A percentile compares a stretch with the other conserved stretches of the same genome.
Conservation (phyloP, 2,888 invertebrate species). For the Serrognathus titanus region DNA sequence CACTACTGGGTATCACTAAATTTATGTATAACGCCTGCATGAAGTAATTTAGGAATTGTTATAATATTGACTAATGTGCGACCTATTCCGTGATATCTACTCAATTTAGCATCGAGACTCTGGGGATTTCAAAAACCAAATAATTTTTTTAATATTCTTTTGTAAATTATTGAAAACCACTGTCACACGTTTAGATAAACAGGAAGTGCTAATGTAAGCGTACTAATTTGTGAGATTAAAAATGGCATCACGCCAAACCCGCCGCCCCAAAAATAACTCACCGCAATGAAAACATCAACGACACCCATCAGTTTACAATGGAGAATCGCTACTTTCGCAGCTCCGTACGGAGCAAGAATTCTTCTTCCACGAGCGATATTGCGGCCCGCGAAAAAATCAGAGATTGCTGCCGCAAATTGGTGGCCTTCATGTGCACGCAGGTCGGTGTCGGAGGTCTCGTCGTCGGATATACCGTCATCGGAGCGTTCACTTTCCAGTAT, state of each 20-base stretch:
- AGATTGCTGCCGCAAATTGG: slow-evolving; percentile 79
- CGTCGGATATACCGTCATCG: slow-evolving; percentile 82
- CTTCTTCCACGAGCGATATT: slow-evolving; percentile 64
- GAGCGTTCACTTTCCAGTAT: slow-evolving; percentile 76
- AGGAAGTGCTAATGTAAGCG: neutral
- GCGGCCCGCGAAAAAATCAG: slow-evolving; percentile 75
- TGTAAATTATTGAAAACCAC: neutral
- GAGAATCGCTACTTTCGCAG: slow-evolving; percentile 27
- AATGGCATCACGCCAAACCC: neutral
- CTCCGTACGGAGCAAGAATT: slow-evolving; percentile 39
- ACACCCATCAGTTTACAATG: slow-evolving; percentile 11
- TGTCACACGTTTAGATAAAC: neutral
- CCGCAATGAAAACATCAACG: neutral
- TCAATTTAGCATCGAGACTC: too few relatives aligned
- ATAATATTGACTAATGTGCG: too few relatives aligned
- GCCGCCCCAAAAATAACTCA: neutral
- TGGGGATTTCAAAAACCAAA: too few relatives aligned
- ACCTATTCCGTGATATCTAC: too few relatives aligned
- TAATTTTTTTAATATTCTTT: too few relatives aligned
- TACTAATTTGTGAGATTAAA: neutral
- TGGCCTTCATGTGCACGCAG: slow-evolving; percentile 91
- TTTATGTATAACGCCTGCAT: too few relatives aligned
- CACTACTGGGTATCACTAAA: too few relatives aligned
- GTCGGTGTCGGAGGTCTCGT: slow-evolving; percentile 85
- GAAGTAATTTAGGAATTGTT: too few relatives aligned